These are phyloP conservation scores for Sebastes itinus DNA, from an alignment of 2,797 vertebrate genomes.

Conservation along the genomic window DNA sequence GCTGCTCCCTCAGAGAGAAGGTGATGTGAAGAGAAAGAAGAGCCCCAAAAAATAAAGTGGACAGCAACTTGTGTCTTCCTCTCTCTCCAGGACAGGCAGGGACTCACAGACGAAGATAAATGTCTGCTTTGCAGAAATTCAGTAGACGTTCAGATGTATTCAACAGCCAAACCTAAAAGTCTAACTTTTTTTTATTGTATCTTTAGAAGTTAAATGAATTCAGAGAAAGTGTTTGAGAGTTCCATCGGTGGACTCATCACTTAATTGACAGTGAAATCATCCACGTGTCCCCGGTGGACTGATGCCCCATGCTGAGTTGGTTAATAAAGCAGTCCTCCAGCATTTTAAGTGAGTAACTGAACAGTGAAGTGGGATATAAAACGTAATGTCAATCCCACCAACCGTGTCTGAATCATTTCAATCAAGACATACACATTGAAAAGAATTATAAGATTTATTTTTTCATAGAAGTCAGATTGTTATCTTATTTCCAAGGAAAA, in stretches of 20 bases:
- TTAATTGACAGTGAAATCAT: slow-evolving; percentile 4
- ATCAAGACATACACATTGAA: neutral
- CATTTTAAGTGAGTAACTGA: neutral
- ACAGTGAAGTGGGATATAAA: neutral
- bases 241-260: neutral
- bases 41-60: neutral
- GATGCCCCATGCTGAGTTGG: neutral
- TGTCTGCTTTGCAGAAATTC: slow-evolving; percentile 48
- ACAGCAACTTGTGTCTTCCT: neutral
- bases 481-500: neutral
- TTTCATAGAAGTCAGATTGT: neutral
- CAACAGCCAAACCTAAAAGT: slow-evolving; percentile 30
- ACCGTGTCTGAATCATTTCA: neutral
- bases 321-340: neutral
- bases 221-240: neutral
- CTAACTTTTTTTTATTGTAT: slow-evolving; percentile 38
- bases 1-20: slow-evolving; percentile 1
- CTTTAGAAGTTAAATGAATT: slow-evolving; percentile 23
- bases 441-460: neutral
- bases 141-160: slow-evolving; percentile 60
- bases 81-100: slow-evolving; percentile 8
- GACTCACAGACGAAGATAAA: slow-evolving; percentile 54
- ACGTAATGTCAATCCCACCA: neutral
- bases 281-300: neutral
- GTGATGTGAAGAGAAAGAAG: slow-evolving; percentile 1